These are phyloP conservation scores for Pheosia tremula DNA, from an alignment of 2,888 invertebrate species.

Conservation along the genomic window DNA sequence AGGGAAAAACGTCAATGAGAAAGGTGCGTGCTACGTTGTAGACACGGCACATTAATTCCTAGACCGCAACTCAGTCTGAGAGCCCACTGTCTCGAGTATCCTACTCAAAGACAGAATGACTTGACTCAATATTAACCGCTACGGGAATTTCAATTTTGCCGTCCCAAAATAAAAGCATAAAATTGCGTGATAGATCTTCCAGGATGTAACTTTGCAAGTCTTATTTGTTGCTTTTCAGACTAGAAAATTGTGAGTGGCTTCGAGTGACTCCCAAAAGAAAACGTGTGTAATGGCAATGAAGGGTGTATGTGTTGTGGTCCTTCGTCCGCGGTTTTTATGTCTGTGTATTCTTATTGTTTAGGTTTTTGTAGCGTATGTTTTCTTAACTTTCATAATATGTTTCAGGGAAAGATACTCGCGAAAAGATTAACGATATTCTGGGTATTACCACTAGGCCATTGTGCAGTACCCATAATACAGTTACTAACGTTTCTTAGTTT, in stretches of 20 bases:
- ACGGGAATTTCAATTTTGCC: constrained; percentile 6
- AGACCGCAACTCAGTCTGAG: constrained; percentile 66
- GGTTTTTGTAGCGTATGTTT: no score
- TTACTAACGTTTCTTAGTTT: no score
- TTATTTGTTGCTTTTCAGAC: constrained; percentile 54
- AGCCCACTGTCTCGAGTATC: constrained; percentile 74
- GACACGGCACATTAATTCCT: constrained; percentile 78
- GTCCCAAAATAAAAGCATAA: rapidly evolving
- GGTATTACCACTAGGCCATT: no score
- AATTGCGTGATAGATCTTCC: constrained; percentile 1
- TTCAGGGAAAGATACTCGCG: no score
- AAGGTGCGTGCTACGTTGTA: constrained; percentile 72
- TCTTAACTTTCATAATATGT: no score
- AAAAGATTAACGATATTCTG: no score
- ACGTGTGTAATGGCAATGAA: constrained; percentile 49
- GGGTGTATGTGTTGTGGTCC: constrained; percentile 26
- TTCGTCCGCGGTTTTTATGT: constrained; percentile 13
- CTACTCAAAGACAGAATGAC: constrained; percentile 11
- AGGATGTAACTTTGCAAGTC: constrained; percentile 46
- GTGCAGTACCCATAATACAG: no score
- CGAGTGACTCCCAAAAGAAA: constrained; percentile 47
- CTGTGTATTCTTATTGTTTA: constrained; percentile 1
- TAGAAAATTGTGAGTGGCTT: constrained; percentile 57
- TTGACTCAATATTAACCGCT: constrained; percentile 5
- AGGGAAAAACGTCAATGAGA: constrained; percentile 53